Base-by-base conservation (phyloP, 1,140 invertebrate species). In the Bombus confusus region DNA sequence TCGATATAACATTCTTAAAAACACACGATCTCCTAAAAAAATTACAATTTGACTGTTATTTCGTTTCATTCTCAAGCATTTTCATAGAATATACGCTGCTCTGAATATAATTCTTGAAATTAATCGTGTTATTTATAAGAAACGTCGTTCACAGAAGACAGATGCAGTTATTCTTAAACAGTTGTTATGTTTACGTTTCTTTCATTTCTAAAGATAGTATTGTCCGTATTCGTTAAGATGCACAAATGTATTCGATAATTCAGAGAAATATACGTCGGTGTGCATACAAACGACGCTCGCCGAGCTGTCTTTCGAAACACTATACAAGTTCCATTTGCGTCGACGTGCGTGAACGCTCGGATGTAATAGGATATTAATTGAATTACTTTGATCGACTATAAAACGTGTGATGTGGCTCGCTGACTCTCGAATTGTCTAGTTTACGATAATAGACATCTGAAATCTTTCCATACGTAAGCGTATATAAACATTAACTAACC, bases 291-390 rank as follows among this genome's bases (percentile, higher is more conserved):
- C 47, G 75, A 84, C 9, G 52, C 37, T 84, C 47, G 59, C 66
- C 34, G 59, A 71, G 75, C 66, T 62, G 22, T 59, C 75, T 47
- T 79, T 79, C 43, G 75, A 47, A 71, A 41, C 66, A n/a, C 52
- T 39, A 22, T 37, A 28, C 37, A 34, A 75, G 73, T 59, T 71
- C 82, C 66, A 47, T 85, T 85, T 72, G 41, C 52, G 39, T n/a
- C 41, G 66, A 72, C 39, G 39, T 62, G 43, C 59, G 62, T 66
- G 73, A 77, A 68, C 31, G 52, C 10, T 34, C 5, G 52, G 18
- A 3, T 39, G 57, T 85, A 73, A 85, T 85, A 52, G 41, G 77
- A 73, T 85, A 85, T 80, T 85, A 80, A 80, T 84, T 31, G 57
- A 79, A 37, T 59, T 18, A 47, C 39, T 43, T 57, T 59, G 66